phyloP scores from a whole-genome alignment of 2,113 vertebrate genomes.

The Erinaceus europaeus region DNA sequence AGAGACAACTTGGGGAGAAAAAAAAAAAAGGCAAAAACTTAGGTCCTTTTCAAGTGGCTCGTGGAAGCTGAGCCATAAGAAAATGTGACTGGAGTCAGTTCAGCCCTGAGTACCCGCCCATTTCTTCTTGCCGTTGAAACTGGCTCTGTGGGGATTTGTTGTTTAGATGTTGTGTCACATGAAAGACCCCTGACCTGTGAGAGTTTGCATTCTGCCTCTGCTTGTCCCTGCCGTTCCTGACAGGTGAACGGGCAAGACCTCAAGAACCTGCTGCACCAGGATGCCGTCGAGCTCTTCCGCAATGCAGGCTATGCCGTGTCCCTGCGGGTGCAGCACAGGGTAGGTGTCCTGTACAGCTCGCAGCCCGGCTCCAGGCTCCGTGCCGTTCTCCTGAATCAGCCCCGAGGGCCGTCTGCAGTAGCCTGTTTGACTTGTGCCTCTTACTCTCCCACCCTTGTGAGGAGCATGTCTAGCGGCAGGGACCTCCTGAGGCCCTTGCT shows the following conservation, averaged over 20 bases:
- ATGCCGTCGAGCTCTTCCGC: conserved; percentile 92
- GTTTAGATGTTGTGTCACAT: conserved; percentile 25
- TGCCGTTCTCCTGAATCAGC: neutral
- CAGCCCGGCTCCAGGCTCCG: neutral
- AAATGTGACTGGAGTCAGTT: conserved; percentile 29
- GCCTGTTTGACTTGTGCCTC: neutral
- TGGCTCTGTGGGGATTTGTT: neutral
- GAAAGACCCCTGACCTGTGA: neutral
- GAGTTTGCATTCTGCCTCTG: conserved; percentile 32
- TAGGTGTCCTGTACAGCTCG: conserved; percentile 70
- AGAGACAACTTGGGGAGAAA: neutral
- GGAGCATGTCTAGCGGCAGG: neutral
- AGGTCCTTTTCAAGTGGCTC: neutral
- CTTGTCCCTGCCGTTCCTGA: conserved; percentile 33
- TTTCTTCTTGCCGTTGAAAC: conserved; percentile 18
- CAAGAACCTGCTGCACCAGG: conserved; percentile 86
- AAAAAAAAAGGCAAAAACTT: neutral
- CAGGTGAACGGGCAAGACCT: conserved; percentile 92
- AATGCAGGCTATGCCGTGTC: conserved; percentile 89
- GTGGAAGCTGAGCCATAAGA: neutral
- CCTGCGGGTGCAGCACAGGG: conserved; percentile 90
- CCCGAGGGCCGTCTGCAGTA: neutral
- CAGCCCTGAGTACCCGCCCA: neutral
- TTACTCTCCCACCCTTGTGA: neutral
- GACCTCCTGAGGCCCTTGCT: neutral